phyloP scores from a whole-genome alignment of 2,113 vertebrate species.

The Elephas maximus region DNA sequence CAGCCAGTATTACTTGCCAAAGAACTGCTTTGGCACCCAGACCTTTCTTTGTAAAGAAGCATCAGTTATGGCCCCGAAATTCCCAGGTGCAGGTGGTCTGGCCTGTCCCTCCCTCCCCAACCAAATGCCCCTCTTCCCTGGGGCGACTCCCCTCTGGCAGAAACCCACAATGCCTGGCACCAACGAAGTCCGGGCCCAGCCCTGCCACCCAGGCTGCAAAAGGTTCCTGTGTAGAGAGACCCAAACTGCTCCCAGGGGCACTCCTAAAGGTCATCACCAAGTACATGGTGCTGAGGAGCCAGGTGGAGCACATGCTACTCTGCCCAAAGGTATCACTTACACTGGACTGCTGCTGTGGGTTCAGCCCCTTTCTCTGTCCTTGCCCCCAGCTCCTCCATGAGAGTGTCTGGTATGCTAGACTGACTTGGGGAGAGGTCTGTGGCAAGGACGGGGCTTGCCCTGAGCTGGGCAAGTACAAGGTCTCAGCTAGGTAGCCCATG shows the following conservation, averaged over 20 bases:
- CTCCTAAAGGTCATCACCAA: background rate
- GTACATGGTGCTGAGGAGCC: background rate
- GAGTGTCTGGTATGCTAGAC: background rate
- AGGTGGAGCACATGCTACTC: background rate
- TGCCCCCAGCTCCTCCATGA: background rate
- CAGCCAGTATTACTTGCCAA: background rate
- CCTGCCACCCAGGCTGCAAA: background rate
- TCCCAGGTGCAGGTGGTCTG: background rate
- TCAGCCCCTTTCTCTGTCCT: background rate
- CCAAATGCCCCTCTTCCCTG: background rate
- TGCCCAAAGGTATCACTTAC: background rate
- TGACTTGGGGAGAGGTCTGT: fast-evolving
- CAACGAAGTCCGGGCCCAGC: background rate
- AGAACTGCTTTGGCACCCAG: background rate
- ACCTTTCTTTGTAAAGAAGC: background rate
- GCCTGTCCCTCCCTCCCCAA: background rate
- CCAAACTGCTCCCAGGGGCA: background rate
- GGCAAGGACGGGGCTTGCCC: background rate
- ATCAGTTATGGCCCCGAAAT: background rate
- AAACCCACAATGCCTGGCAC: background rate
- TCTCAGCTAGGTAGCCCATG: background rate
- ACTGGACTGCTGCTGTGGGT: fast-evolving
- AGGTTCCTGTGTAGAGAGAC: background rate
- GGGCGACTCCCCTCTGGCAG: background rate
- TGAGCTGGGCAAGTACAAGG: background rate